A percentile compares a stretch with the other conserved stretches of the same genome.
Evolutionary conservation across 2,888 invertebrate genomes (phyloP).

Genomic region (Drosophila niveifrons): DNA sequence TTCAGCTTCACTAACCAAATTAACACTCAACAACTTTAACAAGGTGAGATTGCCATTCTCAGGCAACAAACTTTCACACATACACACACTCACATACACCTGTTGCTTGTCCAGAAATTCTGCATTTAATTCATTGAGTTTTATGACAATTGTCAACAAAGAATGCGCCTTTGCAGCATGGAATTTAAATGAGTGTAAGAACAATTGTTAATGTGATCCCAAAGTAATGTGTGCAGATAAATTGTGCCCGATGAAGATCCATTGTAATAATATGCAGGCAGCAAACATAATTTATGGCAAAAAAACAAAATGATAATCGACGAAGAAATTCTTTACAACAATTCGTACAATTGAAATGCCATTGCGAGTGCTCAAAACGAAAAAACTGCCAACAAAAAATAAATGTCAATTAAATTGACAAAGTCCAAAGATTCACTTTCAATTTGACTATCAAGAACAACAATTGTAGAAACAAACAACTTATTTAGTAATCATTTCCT

Average conservation of each 20-base stretch:
- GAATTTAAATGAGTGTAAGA: slow-evolving; percentile 66
- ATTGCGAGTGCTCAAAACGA: not conserved
- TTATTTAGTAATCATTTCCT: slow-evolving; percentile 36
- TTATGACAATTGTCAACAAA: slow-evolving; percentile 26
- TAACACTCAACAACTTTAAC: slow-evolving; percentile 42
- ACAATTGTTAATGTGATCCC: slow-evolving; percentile 41
- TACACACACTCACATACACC: not conserved
- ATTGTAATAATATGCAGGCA: slow-evolving; percentile 31
- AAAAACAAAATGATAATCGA: slow-evolving; percentile 18
- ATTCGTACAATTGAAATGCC: slow-evolving; percentile 15
- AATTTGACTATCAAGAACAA: slow-evolving; percentile 18
- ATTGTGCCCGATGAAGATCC: slow-evolving; percentile 38
- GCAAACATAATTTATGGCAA: slow-evolving; percentile 8
- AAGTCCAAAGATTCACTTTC: slow-evolving; percentile 3
- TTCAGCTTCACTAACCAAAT: slow-evolving; percentile 58
- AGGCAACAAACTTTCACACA: slow-evolving; percentile 10
- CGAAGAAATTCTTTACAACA: slow-evolving; percentile 1
- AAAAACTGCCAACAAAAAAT: not conserved
- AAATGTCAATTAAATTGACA: not conserved
- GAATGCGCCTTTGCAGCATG: slow-evolving; percentile 41
- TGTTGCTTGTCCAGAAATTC: slow-evolving; percentile 7
- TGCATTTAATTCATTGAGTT: slow-evolving; percentile 25
- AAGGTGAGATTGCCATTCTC: slow-evolving; percentile 60
- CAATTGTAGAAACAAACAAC: not conserved
- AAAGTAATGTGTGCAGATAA: slow-evolving; percentile 52